Evolutionary conservation across 2,113 vertebrate genomes (phyloP).

Genomic region (Romanogobio albipinnatus): DNA sequence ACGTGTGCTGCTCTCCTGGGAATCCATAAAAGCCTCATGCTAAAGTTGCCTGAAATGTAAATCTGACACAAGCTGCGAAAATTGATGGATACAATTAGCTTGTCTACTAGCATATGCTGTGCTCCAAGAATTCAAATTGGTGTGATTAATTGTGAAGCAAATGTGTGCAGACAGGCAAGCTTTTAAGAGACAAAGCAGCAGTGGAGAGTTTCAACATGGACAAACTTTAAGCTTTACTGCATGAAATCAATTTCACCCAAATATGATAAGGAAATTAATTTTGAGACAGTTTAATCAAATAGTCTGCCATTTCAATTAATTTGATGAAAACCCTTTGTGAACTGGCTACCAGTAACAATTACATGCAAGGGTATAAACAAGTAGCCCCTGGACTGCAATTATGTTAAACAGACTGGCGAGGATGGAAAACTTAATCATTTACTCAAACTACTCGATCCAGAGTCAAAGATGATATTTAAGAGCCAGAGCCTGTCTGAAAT

Average conservation of each 20-base stretch:
- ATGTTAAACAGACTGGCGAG: slow-evolving; percentile 27
- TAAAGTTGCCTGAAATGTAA: neutral
- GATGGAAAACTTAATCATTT: slow-evolving; percentile 11
- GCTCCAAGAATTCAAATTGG: slow-evolving; percentile 58
- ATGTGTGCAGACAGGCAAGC: slow-evolving; percentile 66
- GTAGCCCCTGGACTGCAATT: slow-evolving; percentile 28
- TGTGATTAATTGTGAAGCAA: slow-evolving; percentile 71
- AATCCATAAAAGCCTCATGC: slow-evolving; percentile 1
- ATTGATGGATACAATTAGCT: slow-evolving; percentile 56
- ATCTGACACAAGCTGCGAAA: slow-evolving; percentile 39
- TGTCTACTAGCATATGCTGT: slow-evolving; percentile 51
- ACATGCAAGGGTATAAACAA: slow-evolving; percentile 51
- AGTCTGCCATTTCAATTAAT: slow-evolving; percentile 79
- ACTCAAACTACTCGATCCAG: slow-evolving; percentile 8
- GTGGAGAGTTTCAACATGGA: slow-evolving; percentile 57
- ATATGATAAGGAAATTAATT: slow-evolving; percentile 71
- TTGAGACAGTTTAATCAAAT: slow-evolving; percentile 82
- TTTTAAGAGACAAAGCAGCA: slow-evolving; percentile 54
- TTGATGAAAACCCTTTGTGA: slow-evolving; percentile 76
- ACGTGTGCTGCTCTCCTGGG: neutral
- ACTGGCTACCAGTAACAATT: slow-evolving; percentile 75
- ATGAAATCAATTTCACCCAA: slow-evolving; percentile 63
- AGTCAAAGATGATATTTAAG: slow-evolving; percentile 32
- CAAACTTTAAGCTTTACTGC: slow-evolving; percentile 50
- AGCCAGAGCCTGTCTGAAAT: neutral